These are phyloP conservation scores for Phragmatobia fuliginosa DNA, from an alignment of 2,888 invertebrate species.

Conservation along the genomic window DNA sequence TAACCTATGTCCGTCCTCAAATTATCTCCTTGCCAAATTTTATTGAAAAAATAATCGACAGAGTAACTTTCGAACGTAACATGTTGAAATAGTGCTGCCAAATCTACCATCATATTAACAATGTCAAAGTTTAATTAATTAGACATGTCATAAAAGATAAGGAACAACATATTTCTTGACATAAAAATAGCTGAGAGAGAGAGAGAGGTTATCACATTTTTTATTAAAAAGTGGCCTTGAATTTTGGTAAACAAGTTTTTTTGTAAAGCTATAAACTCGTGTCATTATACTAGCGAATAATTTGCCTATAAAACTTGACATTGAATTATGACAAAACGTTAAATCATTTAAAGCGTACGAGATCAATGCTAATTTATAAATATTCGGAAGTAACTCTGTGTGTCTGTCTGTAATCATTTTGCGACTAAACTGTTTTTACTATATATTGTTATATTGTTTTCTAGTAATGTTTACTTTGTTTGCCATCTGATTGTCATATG, in stretches of 20 bases:
- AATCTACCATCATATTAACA: background rate
- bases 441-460: too few relatives aligned
- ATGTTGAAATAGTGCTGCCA: background rate
- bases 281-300: background rate
- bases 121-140: background rate
- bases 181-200: background rate
- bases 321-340: background rate
- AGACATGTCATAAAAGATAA: background rate
- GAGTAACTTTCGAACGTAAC: too few relatives aligned
- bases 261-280: background rate
- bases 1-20: too few relatives aligned
- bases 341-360: background rate
- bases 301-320: background rate
- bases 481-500: too few relatives aligned
- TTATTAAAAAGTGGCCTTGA: background rate
- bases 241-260: background rate
- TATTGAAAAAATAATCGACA: too few relatives aligned
- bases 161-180: background rate
- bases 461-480: background rate
- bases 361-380: too few relatives aligned
- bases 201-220: background rate
- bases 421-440: too few relatives aligned
- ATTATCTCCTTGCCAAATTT: too few relatives aligned
- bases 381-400: too few relatives aligned
- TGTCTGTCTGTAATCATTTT: too few relatives aligned